phyloP scores from a whole-genome alignment of 2,113 vertebrate species.

The Willisornis vidua region DNA sequence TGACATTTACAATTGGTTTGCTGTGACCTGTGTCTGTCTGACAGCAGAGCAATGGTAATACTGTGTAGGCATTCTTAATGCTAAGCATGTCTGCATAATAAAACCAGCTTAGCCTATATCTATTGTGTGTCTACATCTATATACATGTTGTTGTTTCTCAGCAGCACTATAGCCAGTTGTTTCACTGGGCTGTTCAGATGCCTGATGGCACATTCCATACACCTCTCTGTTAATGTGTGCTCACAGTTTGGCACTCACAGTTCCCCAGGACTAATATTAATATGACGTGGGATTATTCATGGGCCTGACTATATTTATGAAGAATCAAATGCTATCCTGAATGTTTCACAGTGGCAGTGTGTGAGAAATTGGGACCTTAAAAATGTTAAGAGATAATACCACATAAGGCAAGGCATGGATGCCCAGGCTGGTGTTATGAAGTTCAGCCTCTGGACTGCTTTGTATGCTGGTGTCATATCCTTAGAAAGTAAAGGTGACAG shows the following conservation, averaged over 20 bases:
- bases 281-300: neutral
- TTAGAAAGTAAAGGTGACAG: slow-evolving; percentile 22
- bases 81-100: neutral
- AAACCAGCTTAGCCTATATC: slow-evolving; percentile 41
- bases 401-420: neutral
- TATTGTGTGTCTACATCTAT: neutral
- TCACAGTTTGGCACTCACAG: neutral
- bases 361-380: neutral
- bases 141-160: neutral
- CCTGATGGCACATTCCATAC: neutral
- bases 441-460: neutral
- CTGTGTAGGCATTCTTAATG: neutral
- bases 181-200: neutral
- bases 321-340: neutral
- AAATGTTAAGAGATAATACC: neutral
- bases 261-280: neutral
- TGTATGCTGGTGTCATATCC: slow-evolving; percentile 2
- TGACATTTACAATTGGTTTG: neutral
- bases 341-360: neutral
- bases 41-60: neutral
- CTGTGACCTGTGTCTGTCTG: neutral
- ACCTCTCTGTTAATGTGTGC: neutral
- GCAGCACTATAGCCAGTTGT: neutral
- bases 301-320: neutral
- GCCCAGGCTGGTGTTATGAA: neutral